phyloP scores from a whole-genome alignment of 2,113 vertebrate genomes.

The Cephalopterus ornatus region DNA sequence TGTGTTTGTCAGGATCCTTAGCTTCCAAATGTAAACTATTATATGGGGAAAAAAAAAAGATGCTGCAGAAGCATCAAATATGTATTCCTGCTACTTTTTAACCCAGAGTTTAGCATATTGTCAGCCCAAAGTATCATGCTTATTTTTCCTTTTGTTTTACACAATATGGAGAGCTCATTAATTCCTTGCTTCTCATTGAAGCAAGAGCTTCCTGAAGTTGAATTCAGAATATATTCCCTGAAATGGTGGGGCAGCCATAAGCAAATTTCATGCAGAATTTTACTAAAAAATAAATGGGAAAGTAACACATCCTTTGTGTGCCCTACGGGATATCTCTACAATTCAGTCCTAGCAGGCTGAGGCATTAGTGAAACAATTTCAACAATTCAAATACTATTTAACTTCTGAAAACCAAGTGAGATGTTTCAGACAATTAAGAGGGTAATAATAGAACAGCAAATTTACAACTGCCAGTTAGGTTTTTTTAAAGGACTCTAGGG shows the following conservation, averaged over 20 bases:
- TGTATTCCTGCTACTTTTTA: background rate
- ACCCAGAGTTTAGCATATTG: background rate
- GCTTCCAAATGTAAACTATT: background rate
- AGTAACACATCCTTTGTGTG: background rate
- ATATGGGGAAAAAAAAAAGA: background rate
- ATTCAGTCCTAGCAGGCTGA: background rate
- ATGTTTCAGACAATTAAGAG: background rate
- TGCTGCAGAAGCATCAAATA: background rate
- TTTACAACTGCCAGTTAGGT: background rate
- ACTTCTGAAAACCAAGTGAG: background rate
- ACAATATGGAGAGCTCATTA: background rate
- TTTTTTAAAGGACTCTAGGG: conserved; percentile 19
- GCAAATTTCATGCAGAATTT: background rate
- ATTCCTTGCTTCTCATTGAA: background rate
- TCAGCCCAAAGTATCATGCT: background rate
- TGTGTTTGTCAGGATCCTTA: background rate
- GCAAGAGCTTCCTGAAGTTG: background rate
- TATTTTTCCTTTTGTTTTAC: conserved; percentile 3
- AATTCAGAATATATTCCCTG: background rate
- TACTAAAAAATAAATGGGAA: background rate
- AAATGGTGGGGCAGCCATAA: background rate
- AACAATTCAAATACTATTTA: background rate
- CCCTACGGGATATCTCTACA: background rate
- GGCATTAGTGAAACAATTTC: background rate
- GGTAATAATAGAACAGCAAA: background rate